Base-by-base conservation (phyloP, 2,888 invertebrate species). In the Heteromyza rotundicornis region DNA sequence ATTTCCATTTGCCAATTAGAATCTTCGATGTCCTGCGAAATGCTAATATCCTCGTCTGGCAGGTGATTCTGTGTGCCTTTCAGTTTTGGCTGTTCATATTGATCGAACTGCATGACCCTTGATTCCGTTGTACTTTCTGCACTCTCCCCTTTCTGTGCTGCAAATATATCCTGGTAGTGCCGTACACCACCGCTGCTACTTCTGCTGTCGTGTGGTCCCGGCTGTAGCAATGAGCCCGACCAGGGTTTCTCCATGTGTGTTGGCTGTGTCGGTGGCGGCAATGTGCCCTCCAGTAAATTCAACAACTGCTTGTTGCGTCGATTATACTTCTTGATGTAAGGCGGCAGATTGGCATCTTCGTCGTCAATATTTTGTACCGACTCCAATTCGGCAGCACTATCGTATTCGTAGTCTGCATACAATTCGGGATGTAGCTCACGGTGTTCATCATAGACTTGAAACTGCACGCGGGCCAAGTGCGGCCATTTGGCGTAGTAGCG, bases 401-500 rank as follows among this genome's bases (percentile, higher is more conserved):
- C 73, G n/a, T 78, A 77, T 17, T 73, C 73, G 14, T 79, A 74
- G 56, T 73, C 77, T 2, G 64, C 58, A 50, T 77, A 79, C 1
- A 71, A 65, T 35, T 76, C 74, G 5, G 73, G 68, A 56, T 78
- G 76, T 2, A 70, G 47, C 23, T 77, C 76, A 32, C 79, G 74
- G 60, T 78, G 72, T 50, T 77, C 79, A 23, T 79, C 78, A 12
- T 78, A 77, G 3, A 75, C 24, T 64, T 81, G 80, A 23, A 79
- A 79, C 54, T 81, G 80, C 1, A 82, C 77, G 20, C 79, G 74
- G 2, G 79, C 79, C 64, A 82, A 70, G 69, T 82, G 81, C 10
- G 82, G 82, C 82, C 82, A 82, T 64, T 82, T 82, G 64, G 78
- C 78, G 44, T 79, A 80, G 59, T 80, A 80, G 20, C 76, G 79